Evolutionary conservation across 2,888 invertebrate genomes (phyloP), one percentile per base, ranked within the genome.

Genomic region (Epistrophe eligans): DNA sequence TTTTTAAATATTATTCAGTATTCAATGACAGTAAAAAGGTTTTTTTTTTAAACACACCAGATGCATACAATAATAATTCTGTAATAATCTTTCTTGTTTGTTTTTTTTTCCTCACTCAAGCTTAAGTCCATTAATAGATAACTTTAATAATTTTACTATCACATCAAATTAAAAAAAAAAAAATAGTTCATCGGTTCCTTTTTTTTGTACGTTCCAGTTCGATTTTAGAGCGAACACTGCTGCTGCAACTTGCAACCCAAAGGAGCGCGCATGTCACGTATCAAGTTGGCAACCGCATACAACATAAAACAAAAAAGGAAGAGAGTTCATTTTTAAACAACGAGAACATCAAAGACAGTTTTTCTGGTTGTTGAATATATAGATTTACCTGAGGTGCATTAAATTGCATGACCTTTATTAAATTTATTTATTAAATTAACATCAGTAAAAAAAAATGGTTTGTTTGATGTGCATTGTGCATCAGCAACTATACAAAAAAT

Each of bases 301-400:
- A 79, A 40, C 32, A 64, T 50, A 35, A 1, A 35, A 35, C 2
- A 35, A 55, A 2, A 35, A 55, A 40, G 55, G 32, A 38, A 48
- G 13, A 70, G 19, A 67, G 35, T 77, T 67, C 77, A 84, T 55
- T 84, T 60, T 76, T 72, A 24, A 24, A 40, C 66, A 66, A 70
- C 28, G 66, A 84, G 77, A 80, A 80, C 80, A 70, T 77, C 77
- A 84, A 84, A 84, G 72, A 67, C 19, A 45, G 48, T 74, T 57
- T n/a, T 74, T 76, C 70, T 58, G 76, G 64, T 71, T 79, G 64
- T 71, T 79, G 66, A 84, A 79, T 71, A 62, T 45, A 48, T 79
- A 28, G 43, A 70, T 79, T 66, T 48, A 72, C 67, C 48, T 79
- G 77, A 52, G 17, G 32, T 67, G 35, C 13, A 70, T 70, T 70